Conservation (phyloP, 2,888 invertebrate genomes). For the Apodemia duryi region DNA sequence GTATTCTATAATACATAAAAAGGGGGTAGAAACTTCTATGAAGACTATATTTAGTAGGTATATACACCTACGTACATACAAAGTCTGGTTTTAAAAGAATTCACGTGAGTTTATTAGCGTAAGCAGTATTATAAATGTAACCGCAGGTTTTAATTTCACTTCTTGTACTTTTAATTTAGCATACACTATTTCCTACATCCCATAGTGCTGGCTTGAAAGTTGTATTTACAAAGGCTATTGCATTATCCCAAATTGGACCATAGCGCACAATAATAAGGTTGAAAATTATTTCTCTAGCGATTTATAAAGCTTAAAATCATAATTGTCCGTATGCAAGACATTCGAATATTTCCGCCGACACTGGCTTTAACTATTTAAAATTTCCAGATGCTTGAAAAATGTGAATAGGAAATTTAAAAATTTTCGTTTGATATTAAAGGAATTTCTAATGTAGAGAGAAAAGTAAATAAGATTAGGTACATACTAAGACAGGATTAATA, state of each 20-base stretch:
- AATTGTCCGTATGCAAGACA: conserved; percentile 13
- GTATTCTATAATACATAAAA: no score
- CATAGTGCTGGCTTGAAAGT: background rate
- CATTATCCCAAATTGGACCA: background rate
- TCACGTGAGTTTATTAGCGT: conserved; percentile 11
- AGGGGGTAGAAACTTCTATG: no score
- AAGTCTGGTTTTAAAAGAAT: conserved; percentile 11
- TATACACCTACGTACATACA: background rate
- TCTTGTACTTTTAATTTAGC: conserved; percentile 21
- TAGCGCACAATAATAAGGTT: background rate
- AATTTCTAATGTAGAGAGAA: no score
- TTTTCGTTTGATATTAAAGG: background rate
- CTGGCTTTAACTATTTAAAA: conserved; percentile 12
- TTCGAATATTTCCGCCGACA: conserved; percentile 9
- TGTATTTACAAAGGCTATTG: background rate
- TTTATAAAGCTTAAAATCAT: conserved; percentile 11
- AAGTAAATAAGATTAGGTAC: no score
- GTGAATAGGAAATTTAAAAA: background rate
- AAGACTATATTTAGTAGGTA: no score
- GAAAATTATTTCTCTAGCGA: background rate
- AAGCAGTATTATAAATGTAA: conserved; percentile 18
- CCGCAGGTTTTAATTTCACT: conserved; percentile 27
- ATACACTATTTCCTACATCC: conserved; percentile 12
- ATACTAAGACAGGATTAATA: no score
- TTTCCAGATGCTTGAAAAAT: conserved; percentile 9